Evolutionary conservation across 2,888 invertebrate genomes (phyloP), one percentile per base, ranked within the genome.

Genomic region (Mythimna ferrago): DNA sequence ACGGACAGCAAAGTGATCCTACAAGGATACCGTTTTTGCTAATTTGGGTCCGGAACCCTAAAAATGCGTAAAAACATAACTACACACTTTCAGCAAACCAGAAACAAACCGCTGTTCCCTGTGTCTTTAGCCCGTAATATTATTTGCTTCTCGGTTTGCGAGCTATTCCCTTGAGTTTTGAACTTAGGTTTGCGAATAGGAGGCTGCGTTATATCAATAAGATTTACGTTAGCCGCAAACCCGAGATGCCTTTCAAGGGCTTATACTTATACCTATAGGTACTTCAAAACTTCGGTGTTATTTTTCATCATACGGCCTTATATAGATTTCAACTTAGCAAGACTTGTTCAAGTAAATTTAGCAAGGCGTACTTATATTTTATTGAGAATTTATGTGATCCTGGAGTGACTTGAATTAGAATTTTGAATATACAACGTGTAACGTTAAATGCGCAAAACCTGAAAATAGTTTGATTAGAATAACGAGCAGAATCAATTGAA

Each of bases 151-250:
- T 84, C 80, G 58, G 84, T 78, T 85, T 79, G 84, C 74, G 77
- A 82, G 82, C 68, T 75, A 80, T 71, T 80, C 88, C 85, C 87
- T 71, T 65, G 83, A 82, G 88, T 78, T 81, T 81, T 76, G 79
- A 78, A 73, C 81, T 78, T 66, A 78, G 84, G 80, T 78, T 80
- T 82, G 78, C 73, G 76, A 81, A 81, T 61, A 71, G 65, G 57
- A 53, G 63, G 65, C 69, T 74, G 79, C 82, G 81, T 82, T 89
- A 85, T 73, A 73, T 80, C 83, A 79, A 80, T 76, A 78, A 85
- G 87, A 87, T 87, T 86, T 87, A 86, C 73, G 78, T 76, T 62
- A 76, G 65, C 51, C 66, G 67, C 57, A 44, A 70, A 83, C 69
- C 83, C 69, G 54, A 75, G 64, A 64, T 65, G 60, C 26, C 10